Evolutionary conservation across 2,888 invertebrate genomes (phyloP).

Genomic region (Tenthredo scrophulariae): DNA sequence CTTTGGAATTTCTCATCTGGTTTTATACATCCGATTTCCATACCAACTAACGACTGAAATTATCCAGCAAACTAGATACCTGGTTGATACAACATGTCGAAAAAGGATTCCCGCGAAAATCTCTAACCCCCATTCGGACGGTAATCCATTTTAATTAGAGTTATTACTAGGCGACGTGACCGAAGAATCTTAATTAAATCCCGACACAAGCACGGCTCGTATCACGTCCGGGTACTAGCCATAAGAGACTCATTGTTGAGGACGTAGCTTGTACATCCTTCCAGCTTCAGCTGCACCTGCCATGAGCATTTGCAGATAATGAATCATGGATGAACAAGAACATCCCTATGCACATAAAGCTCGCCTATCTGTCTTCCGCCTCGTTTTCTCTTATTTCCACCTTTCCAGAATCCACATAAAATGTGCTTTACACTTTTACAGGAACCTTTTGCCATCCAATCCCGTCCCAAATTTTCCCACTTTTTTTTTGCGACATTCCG

Average conservation of each 20-base stretch:
- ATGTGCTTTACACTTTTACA: background rate
- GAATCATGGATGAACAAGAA: conserved; percentile 47
- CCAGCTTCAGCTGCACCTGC: conserved; percentile 42
- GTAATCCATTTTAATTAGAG: conserved; percentile 67
- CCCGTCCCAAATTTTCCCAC: background rate
- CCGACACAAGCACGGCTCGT: conserved; percentile 3
- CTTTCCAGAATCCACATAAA: background rate
- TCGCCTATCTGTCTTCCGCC: background rate
- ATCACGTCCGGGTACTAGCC: conserved; percentile 28
- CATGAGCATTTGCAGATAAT: conserved; percentile 43
- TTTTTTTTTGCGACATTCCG: background rate
- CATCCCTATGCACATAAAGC: background rate
- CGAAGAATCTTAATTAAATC: conserved; percentile 66
- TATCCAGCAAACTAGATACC: background rate
- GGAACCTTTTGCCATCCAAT: background rate
- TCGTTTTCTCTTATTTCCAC: background rate
- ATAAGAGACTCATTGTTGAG: conserved; percentile 22
- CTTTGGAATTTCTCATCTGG: background rate
- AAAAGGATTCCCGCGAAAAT: background rate
- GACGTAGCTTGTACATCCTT: conserved; percentile 30
- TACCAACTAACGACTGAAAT: background rate
- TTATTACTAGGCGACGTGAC: conserved; percentile 62
- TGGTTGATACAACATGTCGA: background rate
- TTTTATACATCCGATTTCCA: background rate
- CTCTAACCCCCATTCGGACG: background rate